Evolutionary conservation across 2,888 invertebrate genomes (phyloP).

Genomic region (Acrocyrtus sp.): DNA sequence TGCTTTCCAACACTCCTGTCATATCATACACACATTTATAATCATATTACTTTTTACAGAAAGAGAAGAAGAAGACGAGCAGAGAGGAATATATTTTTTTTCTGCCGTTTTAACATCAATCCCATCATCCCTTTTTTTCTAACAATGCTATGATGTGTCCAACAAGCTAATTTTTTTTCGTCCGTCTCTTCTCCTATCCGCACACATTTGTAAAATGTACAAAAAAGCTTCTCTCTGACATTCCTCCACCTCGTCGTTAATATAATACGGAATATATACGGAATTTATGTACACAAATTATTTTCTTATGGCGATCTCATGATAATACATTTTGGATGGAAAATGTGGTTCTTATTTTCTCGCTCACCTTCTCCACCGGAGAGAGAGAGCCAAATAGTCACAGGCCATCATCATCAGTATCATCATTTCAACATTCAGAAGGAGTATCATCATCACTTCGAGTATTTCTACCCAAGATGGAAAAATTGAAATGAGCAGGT

Average conservation of each 20-base stretch:
- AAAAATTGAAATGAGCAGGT: no score
- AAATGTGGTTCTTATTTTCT: no score
- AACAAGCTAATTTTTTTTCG: no score
- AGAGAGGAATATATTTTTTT: constrained; percentile 1
- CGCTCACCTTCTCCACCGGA: no score
- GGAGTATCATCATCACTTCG: no score
- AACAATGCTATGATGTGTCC: constrained; percentile 1
- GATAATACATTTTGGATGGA: not conserved
- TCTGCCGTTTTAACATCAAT: not conserved
- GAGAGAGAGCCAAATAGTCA: no score
- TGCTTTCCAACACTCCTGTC: constrained; percentile 43
- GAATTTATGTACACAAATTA: not conserved
- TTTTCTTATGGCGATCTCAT: constrained; percentile 11
- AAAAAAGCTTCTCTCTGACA: constrained; percentile 15
- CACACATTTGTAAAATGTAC: constrained; percentile 24
- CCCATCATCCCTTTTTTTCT: not conserved
- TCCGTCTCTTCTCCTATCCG: no score
- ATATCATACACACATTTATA: constrained; percentile 39
- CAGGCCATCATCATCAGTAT: no score
- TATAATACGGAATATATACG: constrained; percentile 1
- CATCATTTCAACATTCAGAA: no score
- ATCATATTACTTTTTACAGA: not conserved
- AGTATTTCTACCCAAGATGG: no score
- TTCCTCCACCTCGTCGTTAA: not conserved
- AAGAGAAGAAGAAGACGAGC: not conserved